Evolutionary conservation across 2,113 vertebrate genomes (phyloP).

Genomic region (Nothocercus nigrocapillus): DNA sequence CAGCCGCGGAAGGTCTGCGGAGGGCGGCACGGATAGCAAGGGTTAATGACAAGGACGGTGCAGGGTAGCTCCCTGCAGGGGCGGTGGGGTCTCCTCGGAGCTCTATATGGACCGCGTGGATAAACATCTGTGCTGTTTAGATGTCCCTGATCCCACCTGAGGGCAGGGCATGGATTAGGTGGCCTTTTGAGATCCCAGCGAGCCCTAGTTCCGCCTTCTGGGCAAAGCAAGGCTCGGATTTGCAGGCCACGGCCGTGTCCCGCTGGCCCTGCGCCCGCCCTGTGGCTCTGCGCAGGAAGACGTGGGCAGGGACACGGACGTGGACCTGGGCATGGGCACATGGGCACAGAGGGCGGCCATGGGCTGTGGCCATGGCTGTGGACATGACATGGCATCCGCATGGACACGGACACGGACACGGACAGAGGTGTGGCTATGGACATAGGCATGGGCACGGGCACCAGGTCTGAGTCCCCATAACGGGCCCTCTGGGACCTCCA

Average conservation of each 20-base stretch:
- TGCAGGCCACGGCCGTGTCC: neutral
- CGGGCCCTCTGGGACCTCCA: neutral
- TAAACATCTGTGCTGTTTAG: neutral
- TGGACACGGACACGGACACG: neutral
- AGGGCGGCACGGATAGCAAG: fast-evolving
- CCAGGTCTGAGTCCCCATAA: neutral
- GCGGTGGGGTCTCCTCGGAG: neutral
- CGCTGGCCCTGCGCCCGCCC: neutral
- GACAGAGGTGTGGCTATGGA: neutral
- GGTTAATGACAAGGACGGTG: neutral
- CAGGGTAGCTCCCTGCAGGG: fast-evolving
- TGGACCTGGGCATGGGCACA: fast-evolving
- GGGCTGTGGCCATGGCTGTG: no score
- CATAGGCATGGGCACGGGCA: neutral
- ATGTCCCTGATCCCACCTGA: neutral
- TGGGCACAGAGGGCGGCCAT: neutral
- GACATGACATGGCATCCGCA: no score
- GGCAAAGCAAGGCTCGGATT: neutral
- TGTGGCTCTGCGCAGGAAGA: neutral
- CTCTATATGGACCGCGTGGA: neutral
- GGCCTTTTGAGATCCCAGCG: neutral
- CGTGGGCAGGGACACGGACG: fast-evolving
- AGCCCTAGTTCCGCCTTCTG: neutral
- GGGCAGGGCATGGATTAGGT: neutral
- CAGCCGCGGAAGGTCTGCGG: neutral